Base-by-base conservation (phyloP, 2,888 invertebrate genomes). In the Litoditis marina region DNA sequence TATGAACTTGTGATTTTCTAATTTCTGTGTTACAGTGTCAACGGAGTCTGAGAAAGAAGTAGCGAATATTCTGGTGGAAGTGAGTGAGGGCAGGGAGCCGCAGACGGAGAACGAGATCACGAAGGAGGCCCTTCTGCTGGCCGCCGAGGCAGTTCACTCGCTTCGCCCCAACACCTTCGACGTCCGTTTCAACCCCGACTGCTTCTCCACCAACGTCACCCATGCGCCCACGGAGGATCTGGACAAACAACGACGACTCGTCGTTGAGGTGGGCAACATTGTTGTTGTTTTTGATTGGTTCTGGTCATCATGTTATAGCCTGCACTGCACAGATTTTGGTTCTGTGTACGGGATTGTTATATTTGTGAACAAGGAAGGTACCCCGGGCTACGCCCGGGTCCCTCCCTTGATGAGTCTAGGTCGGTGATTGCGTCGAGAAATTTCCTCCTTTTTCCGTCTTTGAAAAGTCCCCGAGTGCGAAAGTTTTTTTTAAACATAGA, bases 181-280 rank as follows among this genome's bases (percentile, higher is more conserved):
- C 84, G 91, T 98, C 71, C 89, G 94, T 67, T 98, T 98, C 86
- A 98, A 98, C 86, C 94, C 96, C 0, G 98, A 98, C 85, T 93
- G 95, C 67, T 96, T 91, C 86, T 95, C 95, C 11, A 91, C 92
- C 0, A 92, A 92, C 58, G 94, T 98, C 65, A 88, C 87, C 62
- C 94, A 95, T 86, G 86, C 89, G 25, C 73, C 75, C 8, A 62
- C 64, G 5, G 78, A 79, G 54, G 57, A 76, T 47, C 57, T 79
- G 42, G 63, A 67, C 49, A 57, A 60, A 82, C 94, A 96, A 84
- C 88, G 91, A 63, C 90, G 92, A 74, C 87, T 95, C 7, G 91
- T 96, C 2, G 91, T 91, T 84, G 95, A 95, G 84, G 44, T 44
- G n/a, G n/a, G n/a, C 39, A 16, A 39, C 19, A 22, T 8, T 8